Base-by-base conservation (phyloP, 1,140 invertebrate genomes). In the Drosophila carrolli region DNA sequence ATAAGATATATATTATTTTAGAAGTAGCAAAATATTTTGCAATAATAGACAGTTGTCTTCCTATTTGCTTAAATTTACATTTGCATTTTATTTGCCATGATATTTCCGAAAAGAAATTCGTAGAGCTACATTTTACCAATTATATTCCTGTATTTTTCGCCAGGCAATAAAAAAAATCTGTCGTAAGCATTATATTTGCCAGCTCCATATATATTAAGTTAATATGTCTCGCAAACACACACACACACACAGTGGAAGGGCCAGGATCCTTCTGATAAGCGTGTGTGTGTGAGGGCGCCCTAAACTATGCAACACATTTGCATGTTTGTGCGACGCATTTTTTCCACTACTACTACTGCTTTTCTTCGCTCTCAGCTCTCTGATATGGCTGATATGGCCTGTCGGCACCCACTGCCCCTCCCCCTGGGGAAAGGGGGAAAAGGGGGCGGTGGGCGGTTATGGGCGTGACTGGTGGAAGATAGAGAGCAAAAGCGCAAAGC, bases 221-320 rank as follows among this genome's bases (percentile, higher is more conserved):
- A 84, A 84, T 84, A 84, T 79, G 81, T 57, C 59, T 50, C 43
- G 62, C 59, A 65, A 41, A 59, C 32, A 51, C 27, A 43, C 16
- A 23, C 57, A 37, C 48, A 74, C 23, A 53, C 23, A 40, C 19
- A n/a, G 9, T n/a, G 23, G 9, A 14, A 27, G 27, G 40, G 7
- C 29, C 40, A 23, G 60, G 43, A 71, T 47, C 59, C 61, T 51
- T 6, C 40, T 58, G 60, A 56, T 53, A 55, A 58, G 58, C 56
- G 40, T 55, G 50, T 58, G 65, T 47, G 65, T 35, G 61, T 41
- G 27, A 9, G 48, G 13, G 48, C 65, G 82, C 71, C 71, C 79
- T 83, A 79, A 88, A 88, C 78, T 86, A 82, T 88, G 82, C 82
- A 86, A 88, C 83, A 86, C 83, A 86, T 68, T 88, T 82, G 78